A percentile compares a stretch with the other conserved stretches of the same genome.
These are phyloP conservation scores for Podarcis siculus DNA, from an alignment of 2,797 vertebrate genomes.

Conservation along the genomic window DNA sequence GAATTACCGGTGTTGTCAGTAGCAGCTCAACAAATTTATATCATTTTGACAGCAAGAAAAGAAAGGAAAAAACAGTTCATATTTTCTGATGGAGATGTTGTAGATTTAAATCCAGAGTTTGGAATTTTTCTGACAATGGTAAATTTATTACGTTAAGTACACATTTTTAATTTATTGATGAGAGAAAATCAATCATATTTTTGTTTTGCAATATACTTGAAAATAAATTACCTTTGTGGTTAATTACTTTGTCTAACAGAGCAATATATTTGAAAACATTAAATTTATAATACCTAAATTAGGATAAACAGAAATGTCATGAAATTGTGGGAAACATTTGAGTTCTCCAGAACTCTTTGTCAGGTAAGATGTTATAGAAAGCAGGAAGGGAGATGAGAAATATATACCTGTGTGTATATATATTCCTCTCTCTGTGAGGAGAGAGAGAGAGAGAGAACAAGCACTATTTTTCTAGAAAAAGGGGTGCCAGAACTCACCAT, in stretches of 20 bases:
- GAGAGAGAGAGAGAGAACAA: no score
- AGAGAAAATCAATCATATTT: slow-evolving; percentile 14
- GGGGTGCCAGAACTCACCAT: no score
- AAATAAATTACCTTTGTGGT: slow-evolving; percentile 25
- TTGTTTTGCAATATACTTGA: slow-evolving; percentile 12
- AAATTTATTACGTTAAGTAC: slow-evolving; percentile 45
- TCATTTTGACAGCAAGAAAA: slow-evolving; percentile 81
- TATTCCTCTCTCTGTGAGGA: no score
- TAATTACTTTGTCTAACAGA: slow-evolving; percentile 23
- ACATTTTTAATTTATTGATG: slow-evolving; percentile 20
- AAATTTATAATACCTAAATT: not conserved
- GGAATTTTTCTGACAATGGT: slow-evolving; percentile 91
- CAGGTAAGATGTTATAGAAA: no score
- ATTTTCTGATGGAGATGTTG: slow-evolving; percentile 84
- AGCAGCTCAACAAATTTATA: slow-evolving; percentile 86
- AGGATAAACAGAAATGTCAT: no score
- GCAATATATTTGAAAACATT: slow-evolving; percentile 9
- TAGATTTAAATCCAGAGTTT: slow-evolving; percentile 88
- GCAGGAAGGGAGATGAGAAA: no score
- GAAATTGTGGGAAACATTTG: no score
- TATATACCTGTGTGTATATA: no score
- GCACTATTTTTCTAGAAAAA: no score
- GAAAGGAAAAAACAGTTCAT: slow-evolving; percentile 80
- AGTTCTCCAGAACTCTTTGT: no score
- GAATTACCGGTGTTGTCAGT: slow-evolving; percentile 86